Percentiles rank a stretch among this genome's conserved stretches.
Evolutionary conservation across 2,797 vertebrate genomes (phyloP).

Genomic region (Echeneis naucrates): DNA sequence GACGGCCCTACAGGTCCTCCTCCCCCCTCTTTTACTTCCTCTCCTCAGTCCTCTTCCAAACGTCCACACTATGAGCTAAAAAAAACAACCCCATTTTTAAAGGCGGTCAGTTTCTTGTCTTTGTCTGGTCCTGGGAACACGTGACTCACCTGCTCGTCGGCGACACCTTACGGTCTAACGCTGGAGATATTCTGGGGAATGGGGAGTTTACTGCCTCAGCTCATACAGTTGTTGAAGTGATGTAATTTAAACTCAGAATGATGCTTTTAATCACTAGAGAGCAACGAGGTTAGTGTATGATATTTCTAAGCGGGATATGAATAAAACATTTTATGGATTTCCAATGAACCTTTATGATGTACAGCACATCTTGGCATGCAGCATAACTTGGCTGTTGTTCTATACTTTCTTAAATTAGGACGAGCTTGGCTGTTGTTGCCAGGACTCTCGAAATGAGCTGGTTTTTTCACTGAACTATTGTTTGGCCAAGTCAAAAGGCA

Average conservation of each 20-base stretch:
- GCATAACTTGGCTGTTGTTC: background rate
- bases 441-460: background rate
- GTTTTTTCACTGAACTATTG: background rate
- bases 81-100: constrained; percentile 23
- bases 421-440: too few species aligned
- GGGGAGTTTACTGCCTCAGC: background rate
- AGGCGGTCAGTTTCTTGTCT: background rate
- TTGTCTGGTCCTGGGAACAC: background rate
- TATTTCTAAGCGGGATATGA: background rate
- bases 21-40: constrained; percentile 30
- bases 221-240: background rate
- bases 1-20: constrained; percentile 21
- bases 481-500: background rate
- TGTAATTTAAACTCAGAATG: background rate
- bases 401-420: background rate
- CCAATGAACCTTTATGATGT: background rate
- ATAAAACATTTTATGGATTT: background rate
- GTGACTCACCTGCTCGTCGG: background rate
- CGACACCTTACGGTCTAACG: too few species aligned
- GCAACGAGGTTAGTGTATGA: background rate
- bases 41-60: constrained; percentile 1
- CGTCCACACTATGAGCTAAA: constrained; percentile 8
- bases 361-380: background rate
- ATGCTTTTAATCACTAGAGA: background rate
- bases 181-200: too few species aligned